Percentiles rank a stretch among this genome's conserved stretches.
Conservation (phyloP, 2,797 vertebrate species). For the Myotis planiceps region DNA sequence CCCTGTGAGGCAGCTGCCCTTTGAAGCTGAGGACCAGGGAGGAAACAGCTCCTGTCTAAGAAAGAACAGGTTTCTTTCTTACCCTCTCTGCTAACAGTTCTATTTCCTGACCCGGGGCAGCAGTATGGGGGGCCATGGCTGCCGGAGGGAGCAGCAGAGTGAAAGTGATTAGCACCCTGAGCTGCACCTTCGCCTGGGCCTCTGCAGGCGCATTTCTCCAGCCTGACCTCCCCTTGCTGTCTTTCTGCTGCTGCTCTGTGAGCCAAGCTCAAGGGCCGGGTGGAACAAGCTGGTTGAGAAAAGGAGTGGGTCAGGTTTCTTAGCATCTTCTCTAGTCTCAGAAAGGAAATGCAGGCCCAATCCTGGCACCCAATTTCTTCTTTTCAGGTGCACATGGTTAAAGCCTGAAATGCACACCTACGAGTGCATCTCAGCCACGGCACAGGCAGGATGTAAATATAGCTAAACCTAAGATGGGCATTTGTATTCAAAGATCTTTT, state of each 20-base stretch:
- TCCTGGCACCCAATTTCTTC: background rate
- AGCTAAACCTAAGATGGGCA: background rate
- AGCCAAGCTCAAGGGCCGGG: background rate
- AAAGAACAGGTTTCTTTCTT: constrained; percentile 34
- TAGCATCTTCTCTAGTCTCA: background rate
- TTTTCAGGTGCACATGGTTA: background rate
- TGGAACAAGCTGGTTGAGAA: background rate
- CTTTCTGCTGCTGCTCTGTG: background rate
- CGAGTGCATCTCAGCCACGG: background rate
- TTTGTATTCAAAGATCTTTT: background rate
- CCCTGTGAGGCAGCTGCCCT: constrained; percentile 29
- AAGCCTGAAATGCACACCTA: background rate
- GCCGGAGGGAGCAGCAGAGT: background rate
- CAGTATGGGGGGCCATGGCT: background rate
- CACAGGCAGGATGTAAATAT: background rate
- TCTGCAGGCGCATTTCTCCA: background rate
- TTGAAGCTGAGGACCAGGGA: background rate
- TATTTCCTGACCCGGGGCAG: constrained; percentile 6
- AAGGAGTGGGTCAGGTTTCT: background rate
- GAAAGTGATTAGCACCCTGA: constrained; percentile 22
- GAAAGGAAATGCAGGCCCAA: background rate
- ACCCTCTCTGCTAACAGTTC: background rate
- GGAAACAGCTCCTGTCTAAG: constrained; percentile 41
- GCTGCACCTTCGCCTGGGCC: background rate
- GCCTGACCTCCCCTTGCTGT: background rate